Base-by-base conservation (phyloP, 92 coral and sea anemone species). In the Umimayanthus chanpuru region DNA sequence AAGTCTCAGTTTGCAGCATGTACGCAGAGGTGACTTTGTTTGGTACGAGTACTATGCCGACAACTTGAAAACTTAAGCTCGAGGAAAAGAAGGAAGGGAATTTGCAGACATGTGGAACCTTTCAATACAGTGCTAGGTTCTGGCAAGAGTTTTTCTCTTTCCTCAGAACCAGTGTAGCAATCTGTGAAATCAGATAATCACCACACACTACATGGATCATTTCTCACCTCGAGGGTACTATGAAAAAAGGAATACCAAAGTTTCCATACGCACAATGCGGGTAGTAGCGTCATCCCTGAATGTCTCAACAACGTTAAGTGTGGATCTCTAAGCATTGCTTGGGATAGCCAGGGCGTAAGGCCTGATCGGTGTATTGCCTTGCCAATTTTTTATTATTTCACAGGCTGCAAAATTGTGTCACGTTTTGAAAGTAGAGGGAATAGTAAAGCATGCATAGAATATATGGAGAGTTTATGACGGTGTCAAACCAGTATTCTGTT, bases 41-140 rank as follows among this genome's bases (percentile, higher is more conserved):
- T 89, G 89, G 82, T 82, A 91, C 76, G 91, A 83, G 78, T 91
- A 88, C 67, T 30, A 66, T 6, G 15, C 85, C 26, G 76, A 89
- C 88, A 91, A 85, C 77, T 55, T 91, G 76, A 88, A 88, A 72
- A 75, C 65, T 32, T 21, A 85, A 26, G 85, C 89, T 16, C 89
- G 91, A 65, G 79, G 39, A 75, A 91, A 79, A 76, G 78, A 86
- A 39, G 93, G 88, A 61, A 81, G 68, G 88, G 90, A 14, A 44
- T 86, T 23, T 66, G 87, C 73, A 79, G 90, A 30, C 36, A 85
- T 41, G 91, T 88, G 43, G 70, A 87, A 56, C 66, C 66, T 56
- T 56, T 56, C 66, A 56, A 56, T 56, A 56, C 66, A 56, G 66
- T 20, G 79, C 21, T 56, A 56, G 66, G 2, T 2, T 56, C 66